Base-by-base conservation (phyloP, 2,113 vertebrate species). In the Pampusana beccarii region DNA sequence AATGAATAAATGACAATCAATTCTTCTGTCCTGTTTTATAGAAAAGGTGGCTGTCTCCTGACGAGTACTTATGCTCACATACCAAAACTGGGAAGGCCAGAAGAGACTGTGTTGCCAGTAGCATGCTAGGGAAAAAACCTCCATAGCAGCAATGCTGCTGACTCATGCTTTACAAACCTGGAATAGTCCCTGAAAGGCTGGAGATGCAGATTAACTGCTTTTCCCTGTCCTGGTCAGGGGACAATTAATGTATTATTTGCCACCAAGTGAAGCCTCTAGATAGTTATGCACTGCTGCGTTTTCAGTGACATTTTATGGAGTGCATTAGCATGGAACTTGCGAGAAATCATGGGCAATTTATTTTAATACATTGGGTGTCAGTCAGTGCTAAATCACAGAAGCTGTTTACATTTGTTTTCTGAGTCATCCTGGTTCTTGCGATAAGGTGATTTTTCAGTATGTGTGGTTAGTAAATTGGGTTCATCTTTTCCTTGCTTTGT, bases 121-220 rank as follows among this genome's bases (percentile, higher is more conserved):
- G 56, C 67, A 33, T 26, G 54, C 40, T 66, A 58, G 71, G 36
- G 36, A 66, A 83, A 85, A 54, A 0, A 6, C 16, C 44, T 77
- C 50, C 42, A 0, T 20, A 91, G 51, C 72, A 88, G 82, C 71
- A 78, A 0, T 67, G 86, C 88, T 93, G 79, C 93, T 96, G 95
- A 92, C 46, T 96, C 93, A 93, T 33, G n/a, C 67, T 83, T 90
- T 90, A 61, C 74, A 88, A 67, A 48, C 62, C 93, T 94, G 94
- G 78, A 90, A 96, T 51, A 17, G 80, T 94, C 90, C 69, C 90
- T 0, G 5, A 40, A 58, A 92, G 66, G 71, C 67, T 57, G 60
- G 81, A 73, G 46, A 16, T 71, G 57, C 93, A 67, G 66, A 70
- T 87, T 77, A 60, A 58, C 64, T 88, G 80, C 18, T 42, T 70